Evolutionary conservation across 2,888 invertebrate species (phyloP), one percentile per base, ranked within the genome.

Genomic region (Phyllotreta cruciferae): DNA sequence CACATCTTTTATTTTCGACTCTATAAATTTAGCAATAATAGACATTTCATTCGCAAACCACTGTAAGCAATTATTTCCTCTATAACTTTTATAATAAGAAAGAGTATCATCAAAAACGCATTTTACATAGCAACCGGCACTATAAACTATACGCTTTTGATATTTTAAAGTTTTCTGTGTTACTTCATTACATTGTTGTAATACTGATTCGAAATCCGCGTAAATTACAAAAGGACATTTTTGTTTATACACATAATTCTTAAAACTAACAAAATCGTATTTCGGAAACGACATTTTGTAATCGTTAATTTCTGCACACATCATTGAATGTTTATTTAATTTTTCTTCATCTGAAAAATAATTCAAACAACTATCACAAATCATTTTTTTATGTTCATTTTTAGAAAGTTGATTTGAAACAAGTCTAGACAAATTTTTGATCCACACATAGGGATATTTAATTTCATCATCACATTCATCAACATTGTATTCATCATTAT

Each of bases 101-200:
- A 61, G 45, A 0, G n/a, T 34, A 11, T 70, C 65, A 65, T 74
- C 71, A 42, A 60, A 69, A 11, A 50, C 50, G 62, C 72, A 73
- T 52, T 72, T 66, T 2, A 71, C 47, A 55, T 71, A 73, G 56
- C 68, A 70, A 1, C 62, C 70, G 34, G 67, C 56, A 50, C 66
- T 70, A 47, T 56, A 70, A 1, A 71, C 63, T 13, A 56, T 47
- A 66, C 71, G 71, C 39, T 61, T n/a, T 13, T 66, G 67, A 47
- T 63, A 49, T 35, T 53, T 54, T 9, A 1, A 6, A 39, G 58
- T 42, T 36, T 45, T 41, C 24, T 24, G 24, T 24, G 24, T 24
- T 24, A 24, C 1, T 24, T 24, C 24, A 24, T 24, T 24, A 24
- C 24, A 24, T 1, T 24, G 24, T 24, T 24, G 24, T 24, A 24